Base-by-base conservation (phyloP, 2,797 vertebrate genomes). In the Todus mexicanus region DNA sequence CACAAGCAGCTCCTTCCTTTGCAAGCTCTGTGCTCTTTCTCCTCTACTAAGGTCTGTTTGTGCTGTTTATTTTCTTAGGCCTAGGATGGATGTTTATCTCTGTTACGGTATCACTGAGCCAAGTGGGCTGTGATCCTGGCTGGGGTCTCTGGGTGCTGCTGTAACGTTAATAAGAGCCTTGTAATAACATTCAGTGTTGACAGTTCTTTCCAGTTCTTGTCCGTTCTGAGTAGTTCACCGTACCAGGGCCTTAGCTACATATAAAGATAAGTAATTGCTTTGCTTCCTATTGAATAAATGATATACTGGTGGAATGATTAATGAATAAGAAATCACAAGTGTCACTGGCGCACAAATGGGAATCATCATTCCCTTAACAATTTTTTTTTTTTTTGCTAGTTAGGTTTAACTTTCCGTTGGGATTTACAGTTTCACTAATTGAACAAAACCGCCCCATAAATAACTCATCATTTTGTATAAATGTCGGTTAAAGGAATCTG, bases 381-480 rank as follows among this genome's bases (percentile, higher is more conserved):
- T 31, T 54, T 54, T 11, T 77, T 78, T 72, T 11, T 77, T 78
- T 72, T 85, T 87, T 85, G 88, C 69, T 88, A 65, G 60, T 95
- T 95, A 87, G 66, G 37, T 95, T 97, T 96, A 95, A 93, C 94
- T 96, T 97, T 90, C 72, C 12, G 0, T 48, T 87, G 84, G 81
- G 94, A 90, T 87, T 89, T 94, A 92, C 89, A 93, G 73, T 94
- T 95, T 96, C 94, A 78, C 95, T 95, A 95, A 95, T 95, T 93
- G 84, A 96, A 94, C 90, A 95, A 93, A 75, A 94, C 74, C 27
- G 31, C 94, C 94, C 69, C 84, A 92, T 96, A 98, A 97, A 97
- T 96, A 97, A 96, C 94, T 97, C 93, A 96, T 96, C 84, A 90
- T 91, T 96, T 96, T 89, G 96, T 94, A 97, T 96, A 93, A 95